These are phyloP conservation scores for Aphelenchoides fujianensis DNA, from an alignment of 1,140 invertebrate species.

Conservation along the genomic window DNA sequence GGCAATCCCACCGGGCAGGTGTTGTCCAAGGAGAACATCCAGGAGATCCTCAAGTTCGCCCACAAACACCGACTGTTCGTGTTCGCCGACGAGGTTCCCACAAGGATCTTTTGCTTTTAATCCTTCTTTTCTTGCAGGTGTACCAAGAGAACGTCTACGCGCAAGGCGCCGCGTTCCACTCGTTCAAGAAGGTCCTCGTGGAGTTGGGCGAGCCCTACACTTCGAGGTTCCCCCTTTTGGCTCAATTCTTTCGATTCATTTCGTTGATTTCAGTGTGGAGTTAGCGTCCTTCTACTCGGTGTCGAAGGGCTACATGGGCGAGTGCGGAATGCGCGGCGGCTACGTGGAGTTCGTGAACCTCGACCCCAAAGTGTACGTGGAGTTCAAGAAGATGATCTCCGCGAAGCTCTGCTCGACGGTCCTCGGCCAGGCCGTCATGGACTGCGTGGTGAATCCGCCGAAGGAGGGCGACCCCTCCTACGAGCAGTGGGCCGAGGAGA, in stretches of 20 bases:
- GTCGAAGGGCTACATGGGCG: slow-evolving; percentile 81
- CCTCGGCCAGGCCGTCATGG: slow-evolving; percentile 77
- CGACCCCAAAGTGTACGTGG: slow-evolving; percentile 72
- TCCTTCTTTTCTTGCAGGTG: slow-evolving; percentile 64
- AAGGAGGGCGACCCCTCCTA: slow-evolving; percentile 72
- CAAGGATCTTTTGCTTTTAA: background rate
- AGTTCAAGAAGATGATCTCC: slow-evolving; percentile 86
- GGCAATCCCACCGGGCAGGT: slow-evolving; percentile 97
- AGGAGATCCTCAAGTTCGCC: slow-evolving; percentile 87
- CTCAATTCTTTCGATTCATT: slow-evolving; percentile 17
- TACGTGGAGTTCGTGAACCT: slow-evolving; percentile 87
- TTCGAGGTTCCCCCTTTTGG: slow-evolving; percentile 47
- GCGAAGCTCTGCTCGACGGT: slow-evolving; percentile 88
- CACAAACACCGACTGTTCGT: slow-evolving; percentile 80
- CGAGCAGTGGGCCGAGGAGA: slow-evolving; percentile 69
- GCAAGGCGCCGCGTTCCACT: slow-evolving; percentile 79
- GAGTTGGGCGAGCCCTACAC: slow-evolving; percentile 84
- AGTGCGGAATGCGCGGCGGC: slow-evolving; percentile 87
- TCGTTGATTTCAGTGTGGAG: slow-evolving; percentile 70
- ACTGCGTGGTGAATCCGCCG: slow-evolving; percentile 78
- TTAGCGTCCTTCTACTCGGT: slow-evolving; percentile 91
- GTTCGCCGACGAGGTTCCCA: slow-evolving; percentile 81
- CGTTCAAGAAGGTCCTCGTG: slow-evolving; percentile 85
- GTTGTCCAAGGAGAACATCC: slow-evolving; percentile 80
- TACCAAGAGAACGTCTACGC: slow-evolving; percentile 93